Percentiles rank a stretch among this genome's conserved stretches.
Evolutionary conservation across 2,797 vertebrate species (phyloP).

Genomic region (Brotogeris chrysoptera): DNA sequence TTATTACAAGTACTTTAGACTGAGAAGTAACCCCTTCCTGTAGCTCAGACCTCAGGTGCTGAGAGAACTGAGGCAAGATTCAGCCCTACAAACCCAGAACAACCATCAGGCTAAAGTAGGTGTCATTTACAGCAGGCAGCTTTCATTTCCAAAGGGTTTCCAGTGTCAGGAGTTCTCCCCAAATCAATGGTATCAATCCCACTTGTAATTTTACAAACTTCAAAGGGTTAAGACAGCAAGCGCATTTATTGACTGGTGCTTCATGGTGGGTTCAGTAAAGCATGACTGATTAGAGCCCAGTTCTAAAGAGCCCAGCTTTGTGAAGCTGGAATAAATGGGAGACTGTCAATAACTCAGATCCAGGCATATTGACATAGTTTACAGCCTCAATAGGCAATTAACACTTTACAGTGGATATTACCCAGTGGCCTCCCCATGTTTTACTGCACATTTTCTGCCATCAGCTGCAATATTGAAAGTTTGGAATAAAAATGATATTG

Average conservation of each 20-base stretch:
- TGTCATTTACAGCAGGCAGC: background rate
- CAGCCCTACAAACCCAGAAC: background rate
- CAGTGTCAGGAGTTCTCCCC: constrained; percentile 1
- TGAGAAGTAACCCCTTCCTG: background rate
- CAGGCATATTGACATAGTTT: constrained; percentile 77
- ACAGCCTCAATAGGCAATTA: constrained; percentile 85
- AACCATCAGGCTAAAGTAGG: background rate
- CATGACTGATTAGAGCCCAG: constrained; percentile 82
- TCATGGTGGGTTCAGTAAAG: constrained; percentile 76
- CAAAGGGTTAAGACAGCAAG: constrained; percentile 80
- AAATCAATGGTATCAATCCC: constrained; percentile 63
- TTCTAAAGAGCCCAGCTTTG: constrained; percentile 75
- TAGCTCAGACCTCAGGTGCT: background rate
- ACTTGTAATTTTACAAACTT: constrained; percentile 64
- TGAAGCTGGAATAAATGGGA: constrained; percentile 78
- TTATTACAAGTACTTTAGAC: background rate
- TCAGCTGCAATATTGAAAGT: constrained; percentile 73
- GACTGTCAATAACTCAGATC: constrained; percentile 80
- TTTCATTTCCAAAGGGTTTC: constrained; percentile 1
- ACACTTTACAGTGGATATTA: constrained; percentile 84
- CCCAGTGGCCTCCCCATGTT: constrained; percentile 75
- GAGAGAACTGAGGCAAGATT: background rate
- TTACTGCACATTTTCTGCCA: constrained; percentile 79
- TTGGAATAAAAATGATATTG: constrained; percentile 78
- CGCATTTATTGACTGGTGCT: constrained; percentile 73